Percentiles rank a stretch among this genome's conserved stretches.
These are phyloP conservation scores for Sciurus carolinensis DNA, from an alignment of 2,797 vertebrate species.

Conservation along the genomic window DNA sequence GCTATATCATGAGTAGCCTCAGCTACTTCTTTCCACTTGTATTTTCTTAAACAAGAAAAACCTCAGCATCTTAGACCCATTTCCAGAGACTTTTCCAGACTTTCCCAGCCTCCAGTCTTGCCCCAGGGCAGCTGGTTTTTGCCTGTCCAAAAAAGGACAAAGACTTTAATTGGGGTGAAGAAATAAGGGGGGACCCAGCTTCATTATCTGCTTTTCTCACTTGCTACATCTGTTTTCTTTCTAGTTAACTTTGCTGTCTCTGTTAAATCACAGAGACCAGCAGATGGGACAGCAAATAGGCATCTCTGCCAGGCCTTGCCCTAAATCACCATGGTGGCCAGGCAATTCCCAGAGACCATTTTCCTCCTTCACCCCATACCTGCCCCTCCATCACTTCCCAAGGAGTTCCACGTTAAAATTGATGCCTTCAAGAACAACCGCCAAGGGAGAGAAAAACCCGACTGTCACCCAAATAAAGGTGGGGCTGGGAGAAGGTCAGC, in stretches of 20 bases:
- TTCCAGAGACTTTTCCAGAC: neutral
- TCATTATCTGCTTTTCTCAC: slow-evolving; percentile 28
- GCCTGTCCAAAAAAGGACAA: neutral
- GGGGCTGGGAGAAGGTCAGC: slow-evolving; percentile 70
- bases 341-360: slow-evolving; percentile 67
- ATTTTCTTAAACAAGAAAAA: slow-evolving; percentile 23
- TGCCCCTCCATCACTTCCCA: neutral
- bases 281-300: slow-evolving; percentile 34
- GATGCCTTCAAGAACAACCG: slow-evolving; percentile 87
- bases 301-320: neutral
- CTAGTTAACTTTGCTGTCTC: slow-evolving; percentile 73
- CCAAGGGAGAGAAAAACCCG: slow-evolving; percentile 85
- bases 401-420: slow-evolving; percentile 85
- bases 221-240: slow-evolving; percentile 69
- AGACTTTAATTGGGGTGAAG: slow-evolving; percentile 34
- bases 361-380: neutral
- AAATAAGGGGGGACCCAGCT: neutral
- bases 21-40: slow-evolving; percentile 51
- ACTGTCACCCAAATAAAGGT: slow-evolving; percentile 79
- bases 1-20: slow-evolving; percentile 1
- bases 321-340: neutral
- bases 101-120: neutral
- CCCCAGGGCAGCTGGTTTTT: neutral
- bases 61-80: neutral
- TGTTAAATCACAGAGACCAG: slow-evolving; percentile 78